phyloP scores from a whole-genome alignment of 1,140 invertebrate species.

The Drosophila orena region DNA sequence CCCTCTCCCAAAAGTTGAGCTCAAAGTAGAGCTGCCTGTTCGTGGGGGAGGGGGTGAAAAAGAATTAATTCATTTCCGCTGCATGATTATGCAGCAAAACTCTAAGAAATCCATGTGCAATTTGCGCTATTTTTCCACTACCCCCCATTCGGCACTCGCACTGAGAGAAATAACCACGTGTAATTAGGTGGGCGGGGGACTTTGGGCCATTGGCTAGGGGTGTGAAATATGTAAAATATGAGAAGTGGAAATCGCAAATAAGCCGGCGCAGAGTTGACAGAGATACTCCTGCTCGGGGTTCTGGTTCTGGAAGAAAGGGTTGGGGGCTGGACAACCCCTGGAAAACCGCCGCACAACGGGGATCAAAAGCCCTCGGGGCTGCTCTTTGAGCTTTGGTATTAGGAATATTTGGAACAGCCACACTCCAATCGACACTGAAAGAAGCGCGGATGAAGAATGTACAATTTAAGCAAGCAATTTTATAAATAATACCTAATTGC shows the following conservation, averaged over 20 bases:
- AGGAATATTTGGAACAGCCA: slow-evolving; percentile 24
- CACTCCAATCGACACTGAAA: slow-evolving; percentile 2
- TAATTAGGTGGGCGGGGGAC: slow-evolving; percentile 43
- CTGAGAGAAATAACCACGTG: slow-evolving; percentile 22
- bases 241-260: slow-evolving; percentile 68
- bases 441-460: neutral
- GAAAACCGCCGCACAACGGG: slow-evolving; percentile 45
- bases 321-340: slow-evolving; percentile 64
- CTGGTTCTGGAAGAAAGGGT: slow-evolving; percentile 8
- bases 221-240: slow-evolving; percentile 57
- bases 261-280: slow-evolving; percentile 60
- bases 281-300: slow-evolving; percentile 26
- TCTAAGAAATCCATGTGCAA: slow-evolving; percentile 78
- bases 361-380: slow-evolving; percentile 41
- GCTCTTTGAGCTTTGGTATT: slow-evolving; percentile 37
- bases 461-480: too few species aligned
- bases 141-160: slow-evolving; percentile 43
- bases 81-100: slow-evolving; percentile 80
- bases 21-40: slow-evolving; percentile 8
- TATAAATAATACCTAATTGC: too few species aligned
- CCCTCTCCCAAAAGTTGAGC: slow-evolving; percentile 26
- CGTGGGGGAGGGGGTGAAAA: slow-evolving; percentile 39
- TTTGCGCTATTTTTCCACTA: slow-evolving; percentile 57
- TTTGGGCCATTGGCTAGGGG: slow-evolving; percentile 19
- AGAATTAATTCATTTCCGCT: slow-evolving; percentile 81